Base-by-base conservation (phyloP, 2,888 invertebrate species). In the Schizaphis graminum region DNA sequence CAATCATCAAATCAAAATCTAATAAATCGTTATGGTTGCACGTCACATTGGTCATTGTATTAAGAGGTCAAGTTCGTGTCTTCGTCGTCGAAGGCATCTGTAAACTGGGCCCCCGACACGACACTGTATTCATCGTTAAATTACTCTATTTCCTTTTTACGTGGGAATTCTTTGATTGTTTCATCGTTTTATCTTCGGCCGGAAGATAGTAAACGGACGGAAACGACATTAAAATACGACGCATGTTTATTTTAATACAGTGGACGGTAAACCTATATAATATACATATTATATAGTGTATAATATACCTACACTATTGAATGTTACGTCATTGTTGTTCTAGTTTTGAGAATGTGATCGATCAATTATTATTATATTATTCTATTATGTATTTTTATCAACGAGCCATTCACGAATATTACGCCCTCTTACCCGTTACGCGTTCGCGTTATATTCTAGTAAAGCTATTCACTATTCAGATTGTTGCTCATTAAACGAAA, bases 371-470 rank as follows among this genome's bases (percentile, higher is more conserved):
- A 49, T 91, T 91, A 91, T 47, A 91, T 47, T 89, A 44, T 57
- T 49, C 47, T 35, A 21, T 41, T 87, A 53, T 49, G 49, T 77
- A 53, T 88, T 88, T 49, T 56, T 85, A 85, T 56, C 84, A 85
- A 91, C 85, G n/a, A 57, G n/a, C 47, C 86, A 35, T 86, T 61
- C 86, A 86, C 91, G 86, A 57, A 67, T 86, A 93, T 41, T 89
- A 89, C 89, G 93, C 93, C 89, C 93, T 93, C 93, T 93, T 93
- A 89, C 89, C 89, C 93, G 93, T 49, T 44, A 89, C 44, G 89
- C 89, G 89, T 93, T 89, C 84, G 24, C 56, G 77, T 93, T 67
- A 84, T 86, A 44, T n/a, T 89, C 56, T 89, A 89, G 49, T 93
- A 28, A 89, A 77, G 77, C 77, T 77, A 77, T 89, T 47, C 41